These are phyloP conservation scores for Engraulis encrasicolus DNA, from an alignment of 2,113 vertebrate species.

Conservation along the genomic window DNA sequence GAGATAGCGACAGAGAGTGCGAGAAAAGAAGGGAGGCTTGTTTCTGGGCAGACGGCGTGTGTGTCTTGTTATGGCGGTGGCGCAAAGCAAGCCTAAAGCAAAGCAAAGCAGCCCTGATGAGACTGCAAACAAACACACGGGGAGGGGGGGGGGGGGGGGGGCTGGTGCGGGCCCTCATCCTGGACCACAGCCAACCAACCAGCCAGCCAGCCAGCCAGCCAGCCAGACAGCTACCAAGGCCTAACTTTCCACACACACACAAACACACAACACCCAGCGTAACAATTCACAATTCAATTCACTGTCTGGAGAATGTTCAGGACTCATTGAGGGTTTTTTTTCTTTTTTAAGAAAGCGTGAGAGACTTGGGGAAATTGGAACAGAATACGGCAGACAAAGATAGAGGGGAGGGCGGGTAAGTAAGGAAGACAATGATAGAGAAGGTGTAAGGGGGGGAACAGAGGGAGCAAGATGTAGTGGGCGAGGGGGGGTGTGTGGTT, in stretches of 20 bases:
- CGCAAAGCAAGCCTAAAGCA: neutral
- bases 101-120: neutral
- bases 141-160: neutral
- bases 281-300: neutral
- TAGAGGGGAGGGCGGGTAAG: too few species aligned
- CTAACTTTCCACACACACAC: neutral
- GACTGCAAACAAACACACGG: neutral
- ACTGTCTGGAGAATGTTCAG: conserved; percentile 27
- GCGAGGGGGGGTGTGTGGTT: too few species aligned
- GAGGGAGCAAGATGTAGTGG: too few species aligned
- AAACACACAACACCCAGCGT: neutral
- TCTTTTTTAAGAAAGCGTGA: neutral
- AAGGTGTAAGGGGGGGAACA: too few species aligned
- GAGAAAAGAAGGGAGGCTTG: neutral
- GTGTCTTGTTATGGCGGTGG: neutral
- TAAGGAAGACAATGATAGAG: too few species aligned
- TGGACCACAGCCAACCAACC: neutral
- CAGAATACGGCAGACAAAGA: neutral
- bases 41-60: neutral
- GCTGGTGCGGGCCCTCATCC: neutral
- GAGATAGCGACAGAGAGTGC: too few species aligned
- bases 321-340: neutral
- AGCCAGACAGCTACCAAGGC: too few species aligned
- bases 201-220: too few species aligned
- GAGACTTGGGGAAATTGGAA: neutral